phyloP scores from a whole-genome alignment of 2,797 vertebrate genomes.

The Trematocara caparti region DNA sequence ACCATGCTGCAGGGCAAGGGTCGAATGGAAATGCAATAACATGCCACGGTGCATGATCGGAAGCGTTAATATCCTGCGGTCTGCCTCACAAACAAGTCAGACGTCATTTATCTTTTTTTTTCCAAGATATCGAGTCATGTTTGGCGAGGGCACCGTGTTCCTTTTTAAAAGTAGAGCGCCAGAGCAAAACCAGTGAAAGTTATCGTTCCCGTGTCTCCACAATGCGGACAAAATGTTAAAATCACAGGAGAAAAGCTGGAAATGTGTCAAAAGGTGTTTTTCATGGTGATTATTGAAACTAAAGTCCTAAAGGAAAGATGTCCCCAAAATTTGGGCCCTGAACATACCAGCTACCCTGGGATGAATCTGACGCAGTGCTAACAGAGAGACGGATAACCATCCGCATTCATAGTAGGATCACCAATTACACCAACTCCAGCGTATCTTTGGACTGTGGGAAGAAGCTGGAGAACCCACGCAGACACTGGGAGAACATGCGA shows the following conservation, averaged over 20 bases:
- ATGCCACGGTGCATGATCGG: neutral
- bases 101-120: neutral
- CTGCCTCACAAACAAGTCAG: neutral
- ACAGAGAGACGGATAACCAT: rapidly evolving
- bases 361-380: neutral
- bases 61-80: neutral
- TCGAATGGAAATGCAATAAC: neutral
- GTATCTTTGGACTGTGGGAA: neutral
- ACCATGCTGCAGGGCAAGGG: neutral
- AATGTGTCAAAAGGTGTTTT: neutral
- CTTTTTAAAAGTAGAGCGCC: neutral
- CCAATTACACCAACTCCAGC: neutral
- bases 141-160: neutral
- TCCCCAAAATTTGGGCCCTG: neutral
- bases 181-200: rapidly evolving
- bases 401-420: rapidly evolving
- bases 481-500: rapidly evolving
- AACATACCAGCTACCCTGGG: neutral
- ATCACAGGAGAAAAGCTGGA: neutral
- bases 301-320: neutral
- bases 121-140: neutral
- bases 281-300: neutral
- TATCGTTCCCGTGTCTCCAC: neutral
- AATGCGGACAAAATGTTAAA: neutral
- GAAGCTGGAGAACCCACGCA: neutral